Evolutionary conservation across 2,113 vertebrate species (phyloP), one percentile per base, ranked within the genome.

Genomic region (Pseudorhombus dupliciocellatus): DNA sequence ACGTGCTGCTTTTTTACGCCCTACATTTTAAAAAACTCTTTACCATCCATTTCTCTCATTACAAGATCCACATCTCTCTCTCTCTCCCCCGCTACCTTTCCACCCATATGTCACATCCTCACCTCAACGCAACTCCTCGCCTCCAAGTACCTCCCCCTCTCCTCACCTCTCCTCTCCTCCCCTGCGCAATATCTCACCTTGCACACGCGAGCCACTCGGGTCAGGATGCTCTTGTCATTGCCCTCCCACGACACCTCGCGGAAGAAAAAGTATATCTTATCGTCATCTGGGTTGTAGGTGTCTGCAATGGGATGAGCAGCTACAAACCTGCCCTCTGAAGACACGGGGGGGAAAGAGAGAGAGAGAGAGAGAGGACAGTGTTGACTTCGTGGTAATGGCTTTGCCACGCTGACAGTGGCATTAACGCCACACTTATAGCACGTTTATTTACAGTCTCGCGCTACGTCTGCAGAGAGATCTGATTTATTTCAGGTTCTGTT

Each of bases 191-290:
- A 73, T 59, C 93, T 95, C 90, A 96, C 97, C 95, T 98, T 96
- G 90, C 98, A 99, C 80, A 99, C 95, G 73, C 97, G 95, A 63
- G 97, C 98, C 78, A 99, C 96, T 25, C 97, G 93, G 65, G 97
- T 98, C 81, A 98, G 92, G 72, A 99, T 95, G 55, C 92, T 94
- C 87, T 96, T 98, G 92, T 97, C 96, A 55, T 91, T 94, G 53
- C 96, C 93, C 64, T 99, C 97, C 87, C 95, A 95, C 2, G 96
- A 96, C 65, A 94, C 94, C 90, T 99, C 98, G 9, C 96, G 97
- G 87, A 99, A 99, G 92, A 99, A 99, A 87, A 99, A 98, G 92
- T 99, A 99, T 79, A 99, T 96, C 93, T 99, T 99, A 80, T 99
- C 97, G 70, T 99, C 98, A 59, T 99, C 98, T 56, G 95, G 95